Base-by-base conservation (phyloP, 2,797 vertebrate genomes). In the Hipposideros larvatus region DNA sequence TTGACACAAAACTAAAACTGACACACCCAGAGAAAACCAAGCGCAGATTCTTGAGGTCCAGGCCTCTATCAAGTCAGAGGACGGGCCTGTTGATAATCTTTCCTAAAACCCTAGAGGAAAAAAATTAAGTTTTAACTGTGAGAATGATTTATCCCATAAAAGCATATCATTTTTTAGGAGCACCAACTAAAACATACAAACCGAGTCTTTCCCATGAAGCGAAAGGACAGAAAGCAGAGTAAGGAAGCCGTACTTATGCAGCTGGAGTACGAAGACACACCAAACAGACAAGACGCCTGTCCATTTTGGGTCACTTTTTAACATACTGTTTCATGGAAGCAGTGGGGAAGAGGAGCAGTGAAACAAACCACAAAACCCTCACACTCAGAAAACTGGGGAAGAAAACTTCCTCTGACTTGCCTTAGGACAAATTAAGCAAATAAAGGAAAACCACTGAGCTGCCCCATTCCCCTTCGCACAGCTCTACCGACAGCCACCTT, bases 61-160 rank as follows among this genome's bases (percentile, higher is more conserved):
- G 53, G 63, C 57, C 43, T 91, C 63, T 65, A 51, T 2, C 57
- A 28, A 66, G 66, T 86, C 73, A 78, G 87, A 82, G 77, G 87
- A 65, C 1, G 85, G 61, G 93, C 34, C 37, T 92, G 55, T 28
- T 2, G 41, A 51, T 57, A 2, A 21, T 46, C 18, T 55, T 55
- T 53, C 51, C 51, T 53, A 53, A 14, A 15, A 53, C 16, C 51
- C 51, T 53, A 53, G 51, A 53, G 16, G 51, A 53, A 53, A 53
- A 84, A 74, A 5, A 89, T 34, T 70, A 90, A 68, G n/a, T 46
- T 96, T 91, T 83, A 94, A 90, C 80, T 46, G 2, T 82, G 48
- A 66, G 43, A 87, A 82, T 41, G 28, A 89, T 41, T 87, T 79
- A 61, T 22, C 13, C 41, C 80, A n/a, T 28, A 75, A 71, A 95